Evolutionary conservation across 2,113 vertebrate species (phyloP).

Genomic region (Acanthisitta chloris): DNA sequence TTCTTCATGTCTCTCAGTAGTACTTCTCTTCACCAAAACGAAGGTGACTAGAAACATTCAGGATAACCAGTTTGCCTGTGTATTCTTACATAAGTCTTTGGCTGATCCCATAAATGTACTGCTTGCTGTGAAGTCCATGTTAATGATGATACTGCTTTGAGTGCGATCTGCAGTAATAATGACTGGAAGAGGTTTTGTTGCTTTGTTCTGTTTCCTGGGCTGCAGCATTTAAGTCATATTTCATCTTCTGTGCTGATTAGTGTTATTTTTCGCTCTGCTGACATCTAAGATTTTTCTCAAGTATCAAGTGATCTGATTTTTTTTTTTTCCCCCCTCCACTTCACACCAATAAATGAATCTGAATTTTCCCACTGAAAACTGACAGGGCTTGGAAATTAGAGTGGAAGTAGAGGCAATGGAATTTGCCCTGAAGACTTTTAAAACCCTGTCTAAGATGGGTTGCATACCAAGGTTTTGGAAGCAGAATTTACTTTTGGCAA

Average conservation of each 20-base stretch:
- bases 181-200: not conserved
- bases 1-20: not conserved
- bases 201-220: slow-evolving; percentile 1
- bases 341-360: not conserved
- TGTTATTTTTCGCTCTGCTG: slow-evolving; percentile 2
- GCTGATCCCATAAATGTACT: slow-evolving; percentile 7
- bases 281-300: not conserved
- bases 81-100: not conserved
- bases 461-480: not conserved
- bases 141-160: not conserved
- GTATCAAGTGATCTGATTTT: not conserved
- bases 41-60: not conserved
- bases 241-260: not conserved
- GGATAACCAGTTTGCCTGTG: not conserved
- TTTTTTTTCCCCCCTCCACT: not conserved
- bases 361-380: not conserved
- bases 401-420: not conserved
- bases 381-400: not conserved
- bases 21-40: not conserved
- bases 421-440: not conserved
- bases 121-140: not conserved
- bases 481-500: not conserved
- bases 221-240: not conserved
- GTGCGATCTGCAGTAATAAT: not conserved
- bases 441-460: not conserved